A percentile compares a stretch with the other conserved stretches of the same genome.
Conservation (phyloP, 2,113 vertebrate genomes). For the Myrmecophaga tridactyla region DNA sequence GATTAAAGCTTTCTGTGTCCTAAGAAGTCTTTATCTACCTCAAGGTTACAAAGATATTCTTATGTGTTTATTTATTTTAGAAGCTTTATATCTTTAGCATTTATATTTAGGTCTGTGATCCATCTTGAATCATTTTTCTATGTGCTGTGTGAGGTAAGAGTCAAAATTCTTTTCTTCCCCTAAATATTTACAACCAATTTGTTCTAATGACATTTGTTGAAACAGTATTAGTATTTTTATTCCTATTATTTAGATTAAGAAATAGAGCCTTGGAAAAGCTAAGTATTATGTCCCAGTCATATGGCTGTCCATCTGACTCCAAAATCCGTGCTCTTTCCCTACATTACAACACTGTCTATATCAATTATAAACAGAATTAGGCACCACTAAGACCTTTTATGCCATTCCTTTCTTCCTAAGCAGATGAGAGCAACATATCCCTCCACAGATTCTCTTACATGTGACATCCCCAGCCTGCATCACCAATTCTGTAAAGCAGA, state of each 20-base stretch:
- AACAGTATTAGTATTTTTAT: constrained; percentile 24
- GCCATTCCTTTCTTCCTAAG: neutral
- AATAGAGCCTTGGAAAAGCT: neutral
- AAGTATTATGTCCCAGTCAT: neutral
- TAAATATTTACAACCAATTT: neutral
- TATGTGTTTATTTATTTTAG: constrained; percentile 40
- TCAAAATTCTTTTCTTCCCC: neutral
- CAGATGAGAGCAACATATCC: neutral
- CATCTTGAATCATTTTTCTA: constrained; percentile 33
- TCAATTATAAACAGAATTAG: neutral
- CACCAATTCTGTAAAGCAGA: neutral
- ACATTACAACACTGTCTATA: neutral
- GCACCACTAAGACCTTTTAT: neutral
- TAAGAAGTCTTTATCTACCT: neutral
- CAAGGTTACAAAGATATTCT: neutral
- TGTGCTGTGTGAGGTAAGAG: neutral
- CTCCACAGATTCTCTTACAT: neutral
- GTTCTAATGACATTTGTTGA: neutral
- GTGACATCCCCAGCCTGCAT: neutral
- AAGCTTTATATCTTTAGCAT: neutral
- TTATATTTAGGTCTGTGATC: constrained; percentile 21
- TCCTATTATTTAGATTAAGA: neutral
- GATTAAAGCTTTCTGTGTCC: neutral
- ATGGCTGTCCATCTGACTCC: neutral
- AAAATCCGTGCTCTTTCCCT: neutral